phyloP scores from a whole-genome alignment of 1,140 invertebrate species.

The Scaptomyza hsui region DNA sequence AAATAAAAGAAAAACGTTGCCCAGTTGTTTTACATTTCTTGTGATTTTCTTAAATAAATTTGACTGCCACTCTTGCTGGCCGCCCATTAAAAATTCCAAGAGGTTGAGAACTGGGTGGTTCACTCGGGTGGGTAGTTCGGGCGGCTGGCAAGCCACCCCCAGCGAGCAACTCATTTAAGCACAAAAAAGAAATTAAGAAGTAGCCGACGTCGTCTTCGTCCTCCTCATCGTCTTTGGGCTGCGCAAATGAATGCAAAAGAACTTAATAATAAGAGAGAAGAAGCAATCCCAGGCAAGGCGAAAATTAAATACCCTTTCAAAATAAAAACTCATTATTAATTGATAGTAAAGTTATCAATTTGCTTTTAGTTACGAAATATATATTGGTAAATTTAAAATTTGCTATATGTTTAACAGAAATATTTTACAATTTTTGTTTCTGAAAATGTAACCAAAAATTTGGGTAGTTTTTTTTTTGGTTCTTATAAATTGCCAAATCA shows the following conservation, averaged over 20 bases:
- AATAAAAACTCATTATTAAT: neutral
- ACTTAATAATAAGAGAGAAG: constrained; percentile 35
- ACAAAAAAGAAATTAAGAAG: constrained; percentile 82
- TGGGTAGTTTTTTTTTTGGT: too few species aligned
- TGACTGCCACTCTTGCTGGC: constrained; percentile 30
- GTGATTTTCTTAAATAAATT: constrained; percentile 79
- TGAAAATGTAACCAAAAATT: too few species aligned
- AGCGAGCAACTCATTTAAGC: constrained; percentile 68
- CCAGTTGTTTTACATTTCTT: constrained; percentile 80
- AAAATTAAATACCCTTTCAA: neutral
- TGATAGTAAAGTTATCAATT: too few species aligned
- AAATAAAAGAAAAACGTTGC: constrained; percentile 68
- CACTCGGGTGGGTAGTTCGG: neutral
- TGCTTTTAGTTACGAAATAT: too few species aligned
- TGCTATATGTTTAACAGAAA: too few species aligned
- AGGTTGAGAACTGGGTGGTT: neutral
- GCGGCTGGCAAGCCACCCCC: constrained; percentile 15
- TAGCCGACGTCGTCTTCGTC: constrained; percentile 32
- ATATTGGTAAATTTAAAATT: too few species aligned
- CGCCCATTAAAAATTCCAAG: constrained; percentile 31
- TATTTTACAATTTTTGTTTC: too few species aligned
- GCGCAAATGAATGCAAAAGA: constrained; percentile 65
- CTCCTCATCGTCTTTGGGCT: neutral
- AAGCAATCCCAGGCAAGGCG: constrained; percentile 10
- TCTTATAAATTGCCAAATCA: too few species aligned